These are phyloP conservation scores for Ganaspis brasiliensis DNA, from an alignment of 2,888 invertebrate species.

Conservation along the genomic window DNA sequence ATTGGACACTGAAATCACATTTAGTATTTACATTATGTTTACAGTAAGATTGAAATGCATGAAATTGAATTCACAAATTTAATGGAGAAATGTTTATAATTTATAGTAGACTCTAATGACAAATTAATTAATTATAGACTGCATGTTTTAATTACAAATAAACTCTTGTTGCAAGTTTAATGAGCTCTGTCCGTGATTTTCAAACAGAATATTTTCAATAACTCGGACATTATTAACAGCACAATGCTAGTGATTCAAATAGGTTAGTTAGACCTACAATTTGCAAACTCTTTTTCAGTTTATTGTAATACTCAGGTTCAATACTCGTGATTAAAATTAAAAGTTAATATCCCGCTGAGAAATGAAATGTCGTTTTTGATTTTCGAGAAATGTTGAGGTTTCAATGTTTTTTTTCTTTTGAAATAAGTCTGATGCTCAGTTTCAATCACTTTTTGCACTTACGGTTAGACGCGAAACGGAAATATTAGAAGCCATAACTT, in stretches of 20 bases:
- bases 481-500: constrained; percentile 34
- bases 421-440: neutral
- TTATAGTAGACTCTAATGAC: neutral
- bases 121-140: constrained; percentile 7
- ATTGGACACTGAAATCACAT: neutral
- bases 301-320: too few species aligned
- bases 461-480: constrained; percentile 2
- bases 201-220: neutral
- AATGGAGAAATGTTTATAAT: constrained; percentile 4
- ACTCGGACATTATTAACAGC: too few species aligned
- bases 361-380: too few species aligned
- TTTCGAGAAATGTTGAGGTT: too few species aligned
- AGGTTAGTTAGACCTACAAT: too few species aligned
- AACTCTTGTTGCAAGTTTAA: constrained; percentile 12
- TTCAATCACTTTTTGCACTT: constrained; percentile 36
- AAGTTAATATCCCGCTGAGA: too few species aligned
- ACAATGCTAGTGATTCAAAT: too few species aligned
- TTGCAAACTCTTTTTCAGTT: too few species aligned
- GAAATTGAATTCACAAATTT: constrained; percentile 20
- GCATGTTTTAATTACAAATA: constrained; percentile 1
- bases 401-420: neutral
- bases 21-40: neutral
- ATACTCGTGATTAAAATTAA: too few species aligned
- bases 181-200: neutral
- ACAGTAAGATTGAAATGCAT: constrained; percentile 5